phyloP scores from a whole-genome alignment of 2,797 vertebrate genomes.

The Knipowitschia caucasica region DNA sequence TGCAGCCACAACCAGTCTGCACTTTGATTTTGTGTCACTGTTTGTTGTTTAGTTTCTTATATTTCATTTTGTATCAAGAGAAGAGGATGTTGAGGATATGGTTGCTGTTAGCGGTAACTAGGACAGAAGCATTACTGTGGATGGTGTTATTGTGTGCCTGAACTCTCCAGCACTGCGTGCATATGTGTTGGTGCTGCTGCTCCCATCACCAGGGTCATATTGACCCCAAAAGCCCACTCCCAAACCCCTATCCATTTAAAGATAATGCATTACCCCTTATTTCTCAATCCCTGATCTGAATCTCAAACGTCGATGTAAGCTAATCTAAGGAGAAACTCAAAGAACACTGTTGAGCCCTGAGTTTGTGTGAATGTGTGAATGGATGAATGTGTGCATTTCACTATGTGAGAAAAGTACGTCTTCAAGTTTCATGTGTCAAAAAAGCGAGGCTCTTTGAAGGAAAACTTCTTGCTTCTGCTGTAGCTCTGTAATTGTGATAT shows the following conservation, averaged over 20 bases:
- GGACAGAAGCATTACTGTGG: slow-evolving; percentile 58
- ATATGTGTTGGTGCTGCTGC: slow-evolving; percentile 83
- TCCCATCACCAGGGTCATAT: slow-evolving; percentile 70
- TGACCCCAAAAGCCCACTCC: slow-evolving; percentile 68
- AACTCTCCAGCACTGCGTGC: slow-evolving; percentile 72
- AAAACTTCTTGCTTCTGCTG: slow-evolving; percentile 78
- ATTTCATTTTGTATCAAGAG: slow-evolving; percentile 61
- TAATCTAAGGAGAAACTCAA: slow-evolving; percentile 69
- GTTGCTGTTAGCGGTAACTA: slow-evolving; percentile 58
- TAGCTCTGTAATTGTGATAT: slow-evolving; percentile 78
- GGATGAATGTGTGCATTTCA: slow-evolving; percentile 39
- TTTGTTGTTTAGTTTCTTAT: slow-evolving; percentile 64
- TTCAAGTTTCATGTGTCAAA: slow-evolving; percentile 75
- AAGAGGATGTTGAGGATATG: slow-evolving; percentile 41
- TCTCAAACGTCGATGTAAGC: slow-evolving; percentile 82
- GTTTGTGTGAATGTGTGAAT: slow-evolving; percentile 49
- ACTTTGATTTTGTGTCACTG: slow-evolving; percentile 66
- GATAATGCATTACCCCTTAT: slow-evolving; percentile 62
- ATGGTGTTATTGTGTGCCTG: slow-evolving; percentile 64
- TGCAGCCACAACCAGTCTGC: slow-evolving; percentile 59
- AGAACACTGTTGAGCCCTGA: slow-evolving; percentile 76
- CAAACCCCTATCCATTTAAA: slow-evolving; percentile 60
- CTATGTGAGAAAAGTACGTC: slow-evolving; percentile 35
- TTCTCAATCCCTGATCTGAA: slow-evolving; percentile 51
- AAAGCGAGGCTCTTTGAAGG: slow-evolving; percentile 76